Percentiles rank a stretch among this genome's conserved stretches.
phyloP scores from a whole-genome alignment of 2,888 invertebrate genomes.

The Slavum lentiscoides region DNA sequence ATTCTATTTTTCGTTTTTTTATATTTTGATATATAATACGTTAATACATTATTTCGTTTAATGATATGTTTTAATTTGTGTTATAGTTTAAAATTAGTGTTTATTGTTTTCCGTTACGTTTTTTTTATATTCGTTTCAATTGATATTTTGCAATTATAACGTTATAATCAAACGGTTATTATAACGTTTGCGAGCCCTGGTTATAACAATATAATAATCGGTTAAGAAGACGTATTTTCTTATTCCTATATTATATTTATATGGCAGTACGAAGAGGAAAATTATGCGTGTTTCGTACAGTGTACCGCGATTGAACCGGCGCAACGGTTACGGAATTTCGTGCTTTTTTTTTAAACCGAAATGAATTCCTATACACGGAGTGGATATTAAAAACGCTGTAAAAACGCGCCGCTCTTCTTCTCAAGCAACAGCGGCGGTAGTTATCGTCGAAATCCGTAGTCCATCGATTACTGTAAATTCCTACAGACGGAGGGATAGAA shows the following conservation, averaged over 20 bases:
- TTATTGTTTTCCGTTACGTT: too few relatives aligned
- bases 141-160: too few relatives aligned
- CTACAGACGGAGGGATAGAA: neutral
- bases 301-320: neutral
- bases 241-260: neutral
- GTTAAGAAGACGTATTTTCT: neutral
- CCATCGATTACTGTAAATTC: neutral
- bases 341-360: neutral
- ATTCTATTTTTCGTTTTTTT: too few relatives aligned
- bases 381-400: neutral
- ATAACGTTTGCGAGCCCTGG: too few relatives aligned
- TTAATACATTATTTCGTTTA: too few relatives aligned
- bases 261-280: neutral
- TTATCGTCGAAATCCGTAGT: conserved; percentile 4
- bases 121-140: too few relatives aligned
- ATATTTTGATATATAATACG: too few relatives aligned
- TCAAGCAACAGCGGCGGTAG: neutral
- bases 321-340: neutral
- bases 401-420: neutral
- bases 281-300: neutral
- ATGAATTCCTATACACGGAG: neutral
- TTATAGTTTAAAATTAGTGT: too few relatives aligned
- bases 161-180: too few relatives aligned
- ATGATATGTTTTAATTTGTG: too few relatives aligned
- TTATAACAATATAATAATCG: too few relatives aligned